Base-by-base conservation (phyloP, 1,140 invertebrate genomes). In the Paraescarpia echinospica region DNA sequence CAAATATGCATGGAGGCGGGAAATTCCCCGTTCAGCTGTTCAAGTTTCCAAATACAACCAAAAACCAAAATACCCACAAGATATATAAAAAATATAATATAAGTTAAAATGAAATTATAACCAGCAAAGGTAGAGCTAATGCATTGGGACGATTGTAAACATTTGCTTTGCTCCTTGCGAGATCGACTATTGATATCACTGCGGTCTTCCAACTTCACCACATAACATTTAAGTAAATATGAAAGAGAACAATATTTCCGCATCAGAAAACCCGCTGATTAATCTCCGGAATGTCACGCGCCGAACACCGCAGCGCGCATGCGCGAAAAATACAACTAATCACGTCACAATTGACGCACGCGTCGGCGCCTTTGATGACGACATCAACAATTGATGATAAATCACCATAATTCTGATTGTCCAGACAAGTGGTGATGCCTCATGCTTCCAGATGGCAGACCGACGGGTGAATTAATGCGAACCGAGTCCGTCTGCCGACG, bases 341-440 rank as follows among this genome's bases (percentile, higher is more conserved):
- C 59, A 77, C 14, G 59, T 77, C 59, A 18, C 14, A 31, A 77
- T 77, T 18, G 59, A 8, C 48, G 8, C 48, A 51, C 1, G 48
- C 8, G 48, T 51, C 59, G 59, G 59, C 59, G 59, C 22, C 59
- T 77, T 77, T 77, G 59, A 77, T 77, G 59, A 27, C 59, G 59
- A 77, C 59, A 77, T 77, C 59, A 77, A 77, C 59, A 77, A 77
- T 31, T 77, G 59, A 77, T 77, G 59, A 77, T 77, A 77, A 77
- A 77, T 77, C 59, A 77, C 59, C 27, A 77, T 77, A 77, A 77
- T 77, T 77, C 59, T 77, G 59, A 77, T 77, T 77, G 59, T 77
- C 8, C 59, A 27, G 59, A 77, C 59, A 77, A 77, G 59, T 77
- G 59, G 59, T 18, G 59, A 77, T 77, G 59, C 27, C 59, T 77